Evolutionary conservation across 2,113 vertebrate species (phyloP).

Genomic region (Stigmatopora argus): DNA sequence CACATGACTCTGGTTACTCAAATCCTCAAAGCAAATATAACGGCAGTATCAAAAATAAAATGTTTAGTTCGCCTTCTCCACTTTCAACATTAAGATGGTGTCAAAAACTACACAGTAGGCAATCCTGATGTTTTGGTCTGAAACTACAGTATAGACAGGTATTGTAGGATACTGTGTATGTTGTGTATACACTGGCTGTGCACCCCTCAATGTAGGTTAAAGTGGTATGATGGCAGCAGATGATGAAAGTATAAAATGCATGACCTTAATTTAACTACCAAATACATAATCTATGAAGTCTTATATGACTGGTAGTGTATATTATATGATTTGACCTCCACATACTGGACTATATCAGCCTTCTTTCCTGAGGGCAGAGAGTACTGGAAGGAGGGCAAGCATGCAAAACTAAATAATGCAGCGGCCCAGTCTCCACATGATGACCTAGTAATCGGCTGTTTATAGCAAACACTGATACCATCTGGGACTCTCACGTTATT

Average conservation of each 20-base stretch:
- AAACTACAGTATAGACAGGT: background rate
- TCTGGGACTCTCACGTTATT: conserved; percentile 37
- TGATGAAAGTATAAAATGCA: background rate
- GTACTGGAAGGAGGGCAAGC: conserved; percentile 54
- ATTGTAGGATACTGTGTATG: background rate
- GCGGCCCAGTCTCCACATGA: conserved; percentile 62
- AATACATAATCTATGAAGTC: background rate
- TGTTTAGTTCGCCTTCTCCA: background rate
- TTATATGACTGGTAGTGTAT: background rate
- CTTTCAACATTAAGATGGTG: background rate
- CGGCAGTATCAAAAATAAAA: background rate
- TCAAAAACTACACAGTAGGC: background rate
- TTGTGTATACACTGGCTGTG: background rate
- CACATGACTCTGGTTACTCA: background rate
- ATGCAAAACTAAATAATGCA: conserved; percentile 68
- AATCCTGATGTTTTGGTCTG: background rate
- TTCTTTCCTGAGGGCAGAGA: conserved; percentile 46
- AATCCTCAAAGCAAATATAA: background rate
- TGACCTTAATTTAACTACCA: background rate
- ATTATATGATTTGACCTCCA: conserved; percentile 21
- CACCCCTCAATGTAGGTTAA: background rate
- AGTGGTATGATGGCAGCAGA: background rate
- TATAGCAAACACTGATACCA: conserved; percentile 53
- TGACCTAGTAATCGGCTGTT: conserved; percentile 63
- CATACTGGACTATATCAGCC: conserved; percentile 23